Base-by-base conservation (phyloP, 1,140 invertebrate species). In the Drosophila ananassae region DNA sequence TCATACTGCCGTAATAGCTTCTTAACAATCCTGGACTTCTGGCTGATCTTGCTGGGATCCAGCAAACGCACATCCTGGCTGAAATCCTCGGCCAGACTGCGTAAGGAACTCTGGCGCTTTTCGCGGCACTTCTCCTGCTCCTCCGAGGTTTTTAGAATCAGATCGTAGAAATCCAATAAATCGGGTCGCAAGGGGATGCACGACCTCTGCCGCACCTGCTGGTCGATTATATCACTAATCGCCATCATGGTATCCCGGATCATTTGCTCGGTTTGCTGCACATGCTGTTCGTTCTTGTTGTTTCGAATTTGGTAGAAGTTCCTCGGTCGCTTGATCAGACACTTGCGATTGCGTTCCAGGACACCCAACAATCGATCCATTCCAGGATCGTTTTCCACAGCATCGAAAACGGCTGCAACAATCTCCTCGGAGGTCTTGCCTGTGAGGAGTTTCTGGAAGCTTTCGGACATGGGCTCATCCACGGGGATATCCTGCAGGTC, bases 1-100 rank as follows among this genome's bases (percentile, higher is more conserved):
- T 91, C 79, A 51, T 91, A 91, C 53, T 91, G 73, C 0, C 56
- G 48, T 12, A 91, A 25, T 1, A 91, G 53, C 50, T 91, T 90
- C 57, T 90, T 91, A 3, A 91, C 89, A 7, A 81, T 66, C 1
- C 66, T 63, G 0, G 78, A 76, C 48, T 90, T 89, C 21, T 90
- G 53, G 44, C 67, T 77, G 32, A 91, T 77, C 32, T 77, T 71
- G 3, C 17, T 58, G 0, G 69, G 44, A 10, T 90, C 80, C 0
- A 91, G 60, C 1, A 68, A 24, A 0, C 48, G 66, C 21, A 73
- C 39, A 22, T 90, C 67, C 39, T 77, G 37, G n/a, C 41, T 77
- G 7, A 67, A 78, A 0, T 78, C 68, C 0, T 82, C 64, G 28
- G 62, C 34, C 6, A 79, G 41, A 24, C 62, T 12, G 0, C 41